Percentiles rank a stretch among this genome's conserved stretches.
Conservation (phyloP, 2,888 invertebrate genomes). For the Thera obeliscata region DNA sequence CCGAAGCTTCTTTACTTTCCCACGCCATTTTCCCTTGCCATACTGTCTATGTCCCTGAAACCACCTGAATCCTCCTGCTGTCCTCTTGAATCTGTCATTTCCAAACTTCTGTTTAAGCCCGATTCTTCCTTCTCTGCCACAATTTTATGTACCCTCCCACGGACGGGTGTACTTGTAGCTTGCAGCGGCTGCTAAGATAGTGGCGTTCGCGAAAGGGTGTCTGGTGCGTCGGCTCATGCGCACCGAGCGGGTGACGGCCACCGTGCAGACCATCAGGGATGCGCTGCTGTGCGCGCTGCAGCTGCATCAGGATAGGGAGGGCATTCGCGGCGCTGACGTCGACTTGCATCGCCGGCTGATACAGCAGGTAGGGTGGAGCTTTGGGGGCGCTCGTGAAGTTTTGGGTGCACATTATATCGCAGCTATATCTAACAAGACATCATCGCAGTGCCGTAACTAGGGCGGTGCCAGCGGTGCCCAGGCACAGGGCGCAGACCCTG, state of each 20-base stretch:
- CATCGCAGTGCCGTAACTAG: too few relatives aligned
- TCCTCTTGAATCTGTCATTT: not conserved
- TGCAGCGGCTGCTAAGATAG: constrained; percentile 87
- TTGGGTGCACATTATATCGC: constrained; percentile 15
- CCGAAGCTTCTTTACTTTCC: too few relatives aligned
- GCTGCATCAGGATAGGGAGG: constrained; percentile 86
- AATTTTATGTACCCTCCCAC: constrained; percentile 60
- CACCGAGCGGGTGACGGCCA: constrained; percentile 91
- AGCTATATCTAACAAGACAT: not conserved
- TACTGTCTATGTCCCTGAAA: too few relatives aligned
- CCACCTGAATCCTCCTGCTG: not conserved
- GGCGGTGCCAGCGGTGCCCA: too few relatives aligned
- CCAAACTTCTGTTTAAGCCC: not conserved
- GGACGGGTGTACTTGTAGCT: constrained; percentile 52
- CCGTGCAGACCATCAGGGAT: constrained; percentile 92
- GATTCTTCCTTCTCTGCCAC: constrained; percentile 36
- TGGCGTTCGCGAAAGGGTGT: constrained; percentile 89
- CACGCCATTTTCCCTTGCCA: too few relatives aligned
- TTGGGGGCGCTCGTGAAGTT: constrained; percentile 6
- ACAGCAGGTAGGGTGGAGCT: constrained; percentile 80
- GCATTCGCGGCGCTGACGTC: constrained; percentile 87
- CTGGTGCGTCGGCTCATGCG: constrained; percentile 91
- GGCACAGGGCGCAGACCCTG: too few relatives aligned
- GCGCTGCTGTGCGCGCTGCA: constrained; percentile 90
- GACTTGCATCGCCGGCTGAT: constrained; percentile 89